Evolutionary conservation across 2,797 vertebrate species (phyloP).

Genomic region (Todus mexicanus): DNA sequence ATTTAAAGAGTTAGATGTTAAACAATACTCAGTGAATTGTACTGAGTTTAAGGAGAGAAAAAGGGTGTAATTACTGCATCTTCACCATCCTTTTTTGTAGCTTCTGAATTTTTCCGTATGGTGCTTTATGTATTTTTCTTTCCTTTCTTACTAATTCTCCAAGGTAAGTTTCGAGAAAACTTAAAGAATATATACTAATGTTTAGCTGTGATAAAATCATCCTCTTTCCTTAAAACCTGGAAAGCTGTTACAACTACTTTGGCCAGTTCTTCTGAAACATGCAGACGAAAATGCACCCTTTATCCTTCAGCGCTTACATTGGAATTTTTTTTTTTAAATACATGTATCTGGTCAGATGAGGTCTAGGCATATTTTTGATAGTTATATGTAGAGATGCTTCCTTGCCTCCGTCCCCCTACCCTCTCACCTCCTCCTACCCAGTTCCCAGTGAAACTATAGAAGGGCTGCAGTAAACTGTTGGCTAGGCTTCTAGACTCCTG

Average conservation of each 20-base stretch:
- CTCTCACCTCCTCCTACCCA: not conserved
- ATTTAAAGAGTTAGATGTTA: not conserved
- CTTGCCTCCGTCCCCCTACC: not conserved
- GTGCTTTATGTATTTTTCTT: not conserved
- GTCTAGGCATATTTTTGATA: not conserved
- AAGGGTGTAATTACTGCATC: slow-evolving; percentile 31
- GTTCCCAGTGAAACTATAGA: slow-evolving; percentile 37
- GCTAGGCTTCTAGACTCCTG: not conserved
- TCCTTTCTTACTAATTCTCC: not conserved
- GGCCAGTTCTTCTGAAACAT: not conserved
- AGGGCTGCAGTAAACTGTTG: slow-evolving; percentile 28
- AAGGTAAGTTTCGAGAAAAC: not conserved
- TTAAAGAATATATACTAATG: not conserved
- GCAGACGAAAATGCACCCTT: not conserved
- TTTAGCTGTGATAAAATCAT: not conserved
- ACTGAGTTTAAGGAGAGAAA: slow-evolving; percentile 12
- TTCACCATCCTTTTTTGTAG: not conserved
- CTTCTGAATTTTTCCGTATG: not conserved
- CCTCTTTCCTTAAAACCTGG: not conserved
- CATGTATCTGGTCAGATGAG: not conserved
- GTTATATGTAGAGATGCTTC: slow-evolving; percentile 13
- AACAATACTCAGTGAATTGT: not conserved
- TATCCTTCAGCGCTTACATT: not conserved
- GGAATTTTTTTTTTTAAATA: not conserved
- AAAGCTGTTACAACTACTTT: not conserved